Conservation (phyloP, 2,797 vertebrate genomes). For the Enteromius paludinosus region DNA sequence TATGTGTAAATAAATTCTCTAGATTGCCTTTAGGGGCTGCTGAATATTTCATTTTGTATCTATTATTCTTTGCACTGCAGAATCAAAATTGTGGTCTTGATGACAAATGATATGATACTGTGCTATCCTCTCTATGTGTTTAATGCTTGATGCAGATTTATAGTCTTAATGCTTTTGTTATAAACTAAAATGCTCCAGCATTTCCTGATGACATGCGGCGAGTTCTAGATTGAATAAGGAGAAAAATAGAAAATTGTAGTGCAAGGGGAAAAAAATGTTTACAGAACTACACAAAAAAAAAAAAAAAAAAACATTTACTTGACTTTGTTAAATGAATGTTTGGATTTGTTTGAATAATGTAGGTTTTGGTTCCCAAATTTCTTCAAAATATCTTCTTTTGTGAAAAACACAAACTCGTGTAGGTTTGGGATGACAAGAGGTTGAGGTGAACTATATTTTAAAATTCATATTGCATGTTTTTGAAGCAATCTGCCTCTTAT, state of each 20-base stretch:
- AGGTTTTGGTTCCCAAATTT: not conserved
- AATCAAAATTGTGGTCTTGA: constrained; percentile 32
- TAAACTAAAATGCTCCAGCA: not conserved
- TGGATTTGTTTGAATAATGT: not conserved
- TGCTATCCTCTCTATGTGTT: not conserved
- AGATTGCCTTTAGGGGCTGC: constrained; percentile 1
- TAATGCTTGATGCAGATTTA: not conserved
- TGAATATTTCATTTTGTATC: constrained; percentile 36
- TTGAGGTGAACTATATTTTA: not conserved
- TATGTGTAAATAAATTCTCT: constrained; percentile 37
- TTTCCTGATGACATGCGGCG: not conserved
- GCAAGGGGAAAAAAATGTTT: not conserved
- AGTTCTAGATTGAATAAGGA: not conserved
- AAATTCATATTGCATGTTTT: not conserved
- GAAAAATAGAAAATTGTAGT: not conserved
- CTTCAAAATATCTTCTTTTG: not conserved
- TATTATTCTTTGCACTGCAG: not conserved
- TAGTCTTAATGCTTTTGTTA: not conserved
- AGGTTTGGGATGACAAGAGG: not conserved
- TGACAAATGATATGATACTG: not conserved
- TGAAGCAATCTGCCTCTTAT: not conserved
- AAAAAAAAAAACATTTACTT: not conserved
- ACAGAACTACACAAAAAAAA: not conserved
- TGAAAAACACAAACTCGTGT: not conserved
- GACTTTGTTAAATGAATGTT: no score